These are phyloP conservation scores for Leptogaster cylindrica DNA, from an alignment of 2,888 invertebrate species.

Conservation along the genomic window DNA sequence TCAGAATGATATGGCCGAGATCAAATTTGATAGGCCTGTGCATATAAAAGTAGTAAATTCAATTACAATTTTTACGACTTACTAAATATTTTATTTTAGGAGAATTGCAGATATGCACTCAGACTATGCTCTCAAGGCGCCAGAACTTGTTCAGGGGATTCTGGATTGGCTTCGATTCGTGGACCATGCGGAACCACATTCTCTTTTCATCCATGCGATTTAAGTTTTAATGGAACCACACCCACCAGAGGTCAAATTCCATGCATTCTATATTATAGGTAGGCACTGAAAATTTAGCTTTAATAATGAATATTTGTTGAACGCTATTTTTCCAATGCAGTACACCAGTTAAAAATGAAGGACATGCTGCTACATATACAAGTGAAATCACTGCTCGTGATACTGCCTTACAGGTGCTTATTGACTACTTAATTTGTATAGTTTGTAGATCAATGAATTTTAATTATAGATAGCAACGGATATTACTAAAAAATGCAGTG, in stretches of 20 bases:
- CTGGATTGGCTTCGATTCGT: constrained; percentile 84
- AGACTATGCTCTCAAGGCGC: constrained; percentile 88
- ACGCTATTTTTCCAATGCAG: constrained; percentile 49
- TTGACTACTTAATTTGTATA: neutral
- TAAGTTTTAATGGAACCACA: constrained; percentile 97
- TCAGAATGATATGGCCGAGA: constrained; percentile 85
- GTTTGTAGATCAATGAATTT: neutral
- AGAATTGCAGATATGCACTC: constrained; percentile 87
- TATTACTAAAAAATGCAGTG: constrained; percentile 78
- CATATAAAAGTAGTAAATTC: constrained; percentile 74
- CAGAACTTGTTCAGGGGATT: constrained; percentile 93
- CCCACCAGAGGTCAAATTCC: constrained; percentile 94
- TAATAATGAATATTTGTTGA: neutral
- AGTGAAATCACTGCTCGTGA: constrained; percentile 59
- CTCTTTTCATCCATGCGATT: constrained; percentile 86
- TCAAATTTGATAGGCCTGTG: constrained; percentile 89
- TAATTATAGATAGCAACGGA: constrained; percentile 74
- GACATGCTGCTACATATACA: constrained; percentile 50
- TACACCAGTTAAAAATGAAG: constrained; percentile 58
- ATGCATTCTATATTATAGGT: constrained; percentile 75
- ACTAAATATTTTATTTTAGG: constrained; percentile 63
- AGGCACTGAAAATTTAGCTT: neutral
- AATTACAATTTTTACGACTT: neutral
- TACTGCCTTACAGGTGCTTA: constrained; percentile 66
- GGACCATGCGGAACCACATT: constrained; percentile 93